Evolutionary conservation across 1,140 invertebrate genomes (phyloP).

Genomic region (Lucilia cuprina): DNA sequence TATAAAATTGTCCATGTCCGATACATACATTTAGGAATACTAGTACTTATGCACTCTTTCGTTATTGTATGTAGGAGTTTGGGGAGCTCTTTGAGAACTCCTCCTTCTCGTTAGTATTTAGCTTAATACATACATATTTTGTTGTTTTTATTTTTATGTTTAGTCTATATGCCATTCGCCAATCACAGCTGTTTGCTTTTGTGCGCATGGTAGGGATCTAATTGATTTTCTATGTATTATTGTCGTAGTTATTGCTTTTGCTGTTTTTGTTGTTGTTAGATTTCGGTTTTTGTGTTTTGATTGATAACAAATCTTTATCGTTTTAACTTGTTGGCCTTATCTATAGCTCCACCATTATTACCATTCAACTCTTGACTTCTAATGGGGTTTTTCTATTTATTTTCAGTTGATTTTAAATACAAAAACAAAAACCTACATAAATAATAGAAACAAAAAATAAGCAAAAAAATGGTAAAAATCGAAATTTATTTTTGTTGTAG

Average conservation of each 20-base stretch:
- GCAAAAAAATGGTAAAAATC: neutral
- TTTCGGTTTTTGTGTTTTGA: conserved; percentile 13
- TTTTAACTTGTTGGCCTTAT: conserved; percentile 34
- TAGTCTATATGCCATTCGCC: neutral
- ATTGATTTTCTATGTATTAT: neutral
- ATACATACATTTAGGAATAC: neutral
- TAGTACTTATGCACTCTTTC: neutral
- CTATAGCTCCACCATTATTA: neutral
- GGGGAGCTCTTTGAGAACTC: neutral
- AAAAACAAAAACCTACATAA: neutral
- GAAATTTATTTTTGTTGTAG: conserved; percentile 5
- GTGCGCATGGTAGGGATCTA: conserved; percentile 23
- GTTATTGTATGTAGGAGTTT: neutral
- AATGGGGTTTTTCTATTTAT: neutral
- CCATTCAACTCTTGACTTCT: neutral
- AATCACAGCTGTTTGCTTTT: conserved; percentile 25
- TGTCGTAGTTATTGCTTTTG: neutral
- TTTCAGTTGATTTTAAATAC: neutral
- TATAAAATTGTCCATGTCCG: too few relatives aligned
- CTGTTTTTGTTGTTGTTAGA: neutral
- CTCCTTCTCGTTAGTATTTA: neutral
- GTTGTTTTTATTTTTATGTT: neutral
- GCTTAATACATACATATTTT: neutral
- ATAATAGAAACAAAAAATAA: neutral
- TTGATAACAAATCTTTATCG: conserved; percentile 31